Evolutionary conservation across 53 echinoderm and acorn worm genomes (phyloP), one percentile per base, ranked within the genome.

Genomic region (Mesocentrotus franciscanus): DNA sequence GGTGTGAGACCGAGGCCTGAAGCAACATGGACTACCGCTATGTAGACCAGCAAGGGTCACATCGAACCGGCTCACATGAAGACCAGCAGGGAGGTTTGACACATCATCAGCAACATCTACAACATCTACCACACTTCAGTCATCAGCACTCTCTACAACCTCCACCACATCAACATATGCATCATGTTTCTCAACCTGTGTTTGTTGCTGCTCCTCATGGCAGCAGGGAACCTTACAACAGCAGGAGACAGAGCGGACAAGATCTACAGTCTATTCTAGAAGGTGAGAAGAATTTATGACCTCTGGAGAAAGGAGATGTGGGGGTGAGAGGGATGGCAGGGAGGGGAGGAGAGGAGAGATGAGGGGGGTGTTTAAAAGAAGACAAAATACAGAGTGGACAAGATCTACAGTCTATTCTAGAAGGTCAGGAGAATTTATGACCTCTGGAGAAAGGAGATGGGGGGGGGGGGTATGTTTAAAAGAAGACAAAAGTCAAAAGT

Each of bases 1-100:
- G 79, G 39, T 79, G 39, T 17, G 39, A 79, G 55, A 72, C 92
- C 22, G 26, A 27, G 22, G 30, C 59, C 49, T 39, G 24, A 55
- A 55, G n/a, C 78, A 75, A 33, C 61, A 94, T 94, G 94, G 94
- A 94, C 34, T 94, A 94, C 26, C 83, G 94, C 60, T 94, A 94
- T 22, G 20, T 94, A 10, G 94, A 94, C 84, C 81, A 83, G 84
- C 94, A 94, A 34, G 79, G 72, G 72, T 92, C 72, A 49, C 72
- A 74, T 56, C 57, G 72, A 10, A 42, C 20, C 75, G 60, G 60
- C 58, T 59, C 94, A 1, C 81, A 92, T 56, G 81, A 83, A 27
- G 94, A 60, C 20, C 94, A 79, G 35, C 79, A 83, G 61, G 39
- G 79, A 3, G 81, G 60, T 24, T 36, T 81, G 59, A 30, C 78